Evolutionary conservation across 2,797 vertebrate species (phyloP).

Genomic region (Garrulus glandarius): DNA sequence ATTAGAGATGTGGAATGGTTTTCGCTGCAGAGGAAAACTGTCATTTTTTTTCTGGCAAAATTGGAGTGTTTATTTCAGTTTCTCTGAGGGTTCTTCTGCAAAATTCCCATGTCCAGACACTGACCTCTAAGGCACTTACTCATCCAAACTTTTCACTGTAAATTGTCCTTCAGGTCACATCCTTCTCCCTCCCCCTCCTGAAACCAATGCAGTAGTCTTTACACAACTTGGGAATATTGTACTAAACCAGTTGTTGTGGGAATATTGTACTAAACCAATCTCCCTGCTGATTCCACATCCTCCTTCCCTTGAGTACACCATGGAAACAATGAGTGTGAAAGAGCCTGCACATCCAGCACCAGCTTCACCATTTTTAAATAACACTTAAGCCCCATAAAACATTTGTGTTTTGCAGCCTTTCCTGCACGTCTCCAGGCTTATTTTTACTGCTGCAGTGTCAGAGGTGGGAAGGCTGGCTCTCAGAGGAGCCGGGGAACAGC

Average conservation of each 20-base stretch:
- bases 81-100: not conserved
- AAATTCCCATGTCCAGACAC: not conserved
- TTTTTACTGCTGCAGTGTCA: not conserved
- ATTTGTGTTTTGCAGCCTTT: not conserved
- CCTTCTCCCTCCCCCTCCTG: not conserved
- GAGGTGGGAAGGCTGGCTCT: not conserved
- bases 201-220: not conserved
- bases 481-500: not conserved
- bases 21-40: not conserved
- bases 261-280: not conserved
- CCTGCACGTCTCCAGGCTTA: not conserved
- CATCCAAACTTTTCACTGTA: not conserved
- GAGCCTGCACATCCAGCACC: not conserved
- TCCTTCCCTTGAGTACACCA: not conserved
- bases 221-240: not conserved
- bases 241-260: not conserved
- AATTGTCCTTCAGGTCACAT: not conserved
- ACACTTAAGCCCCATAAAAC: not conserved
- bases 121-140: not conserved
- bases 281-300: not conserved
- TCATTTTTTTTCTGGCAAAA: not conserved
- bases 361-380: not conserved
- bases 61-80: not conserved
- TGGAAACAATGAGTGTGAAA: not conserved
- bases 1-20: not conserved